Base-by-base conservation (phyloP, 1,140 invertebrate species). In the Tetranychus urticae region DNA sequence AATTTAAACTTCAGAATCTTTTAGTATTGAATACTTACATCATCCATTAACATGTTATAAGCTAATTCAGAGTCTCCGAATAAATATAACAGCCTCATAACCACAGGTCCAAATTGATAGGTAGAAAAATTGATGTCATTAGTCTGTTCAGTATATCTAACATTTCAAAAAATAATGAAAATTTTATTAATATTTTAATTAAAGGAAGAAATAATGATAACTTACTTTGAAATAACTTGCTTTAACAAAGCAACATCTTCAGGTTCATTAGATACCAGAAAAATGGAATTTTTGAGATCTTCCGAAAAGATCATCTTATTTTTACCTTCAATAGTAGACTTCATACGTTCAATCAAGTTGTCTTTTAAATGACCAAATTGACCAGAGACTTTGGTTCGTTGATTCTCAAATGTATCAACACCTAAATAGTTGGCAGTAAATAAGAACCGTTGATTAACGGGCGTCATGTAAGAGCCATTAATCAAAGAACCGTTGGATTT, bases 271-370 rank as follows among this genome's bases (percentile, higher is more conserved):
- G 50, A 52, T 8, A 77, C 74, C 39, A 87, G 69, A 69, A 86
- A 80, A 8, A 84, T 69, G 77, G 87, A 82, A 68, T 84, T 83
- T 69, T 87, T 87, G 6, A 88, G 71, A 72, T 88, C 86, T 73
- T 87, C 85, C 7, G 84, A 86, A 66, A 87, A 88, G 64, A 88
- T 77, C 74, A 85, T 52, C n/a, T 33, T n/a, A 52, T 33, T 52
- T 52, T 33, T 52, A 52, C 50, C 50, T n/a, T 52, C 50, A 6
- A 52, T 33, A 1, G 50, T 31, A n/a, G 50, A 52, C 23, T 52
- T 52, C n/a, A 52, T n/a, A 23, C 50, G 50, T 52, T 52, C 50
- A n/a, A 52, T 31, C 2, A 52, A n/a, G 23, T 52, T 52, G 7
- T 52, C 50, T 6, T 52, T 52, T 2, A 52, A n/a, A 52, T 52